phyloP scores from a whole-genome alignment of 2,113 vertebrate species.

The Calcarius ornatus region DNA sequence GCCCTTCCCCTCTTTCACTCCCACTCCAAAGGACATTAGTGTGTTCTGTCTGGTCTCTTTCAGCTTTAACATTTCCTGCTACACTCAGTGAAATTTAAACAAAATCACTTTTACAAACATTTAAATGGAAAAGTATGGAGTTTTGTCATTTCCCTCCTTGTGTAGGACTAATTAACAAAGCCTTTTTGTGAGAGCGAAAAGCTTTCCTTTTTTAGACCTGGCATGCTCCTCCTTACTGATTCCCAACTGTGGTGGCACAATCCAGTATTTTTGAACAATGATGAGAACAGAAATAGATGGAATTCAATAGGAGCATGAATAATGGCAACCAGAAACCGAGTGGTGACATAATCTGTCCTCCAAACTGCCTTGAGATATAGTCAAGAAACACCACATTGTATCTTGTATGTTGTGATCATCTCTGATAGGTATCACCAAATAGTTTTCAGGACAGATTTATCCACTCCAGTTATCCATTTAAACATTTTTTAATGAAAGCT shows the following conservation, averaged over 20 bases:
- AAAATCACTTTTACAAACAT: constrained; percentile 56
- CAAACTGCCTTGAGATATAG: constrained; percentile 17
- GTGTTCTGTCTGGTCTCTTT: constrained; percentile 31
- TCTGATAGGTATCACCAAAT: constrained; percentile 47
- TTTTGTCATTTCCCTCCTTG: constrained; percentile 48
- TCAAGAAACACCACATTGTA: constrained; percentile 4
- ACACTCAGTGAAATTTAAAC: constrained; percentile 61
- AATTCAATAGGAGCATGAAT: constrained; percentile 53
- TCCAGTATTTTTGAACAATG: constrained; percentile 62
- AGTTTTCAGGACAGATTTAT: constrained; percentile 32
- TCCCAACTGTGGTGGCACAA: constrained; percentile 59
- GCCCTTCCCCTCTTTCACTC: not conserved
- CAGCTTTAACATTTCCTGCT: constrained; percentile 53
- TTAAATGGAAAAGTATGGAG: constrained; percentile 49
- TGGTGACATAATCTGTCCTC: constrained; percentile 57
- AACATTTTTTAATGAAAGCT: constrained; percentile 19
- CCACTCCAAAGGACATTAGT: not conserved
- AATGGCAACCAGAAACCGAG: constrained; percentile 18
- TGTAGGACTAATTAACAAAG: constrained; percentile 47
- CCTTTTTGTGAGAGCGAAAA: constrained; percentile 45
- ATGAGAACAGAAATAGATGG: constrained; percentile 65
- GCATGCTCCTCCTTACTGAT: constrained; percentile 29
- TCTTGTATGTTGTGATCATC: constrained; percentile 30
- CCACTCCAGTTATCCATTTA: not conserved
- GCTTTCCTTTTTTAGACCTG: constrained; percentile 63